A percentile compares a stretch with the other conserved stretches of the same genome.
These are phyloP conservation scores for Panagrolaimus sp. DNA, from an alignment of 1,140 invertebrate species.

Conservation along the genomic window DNA sequence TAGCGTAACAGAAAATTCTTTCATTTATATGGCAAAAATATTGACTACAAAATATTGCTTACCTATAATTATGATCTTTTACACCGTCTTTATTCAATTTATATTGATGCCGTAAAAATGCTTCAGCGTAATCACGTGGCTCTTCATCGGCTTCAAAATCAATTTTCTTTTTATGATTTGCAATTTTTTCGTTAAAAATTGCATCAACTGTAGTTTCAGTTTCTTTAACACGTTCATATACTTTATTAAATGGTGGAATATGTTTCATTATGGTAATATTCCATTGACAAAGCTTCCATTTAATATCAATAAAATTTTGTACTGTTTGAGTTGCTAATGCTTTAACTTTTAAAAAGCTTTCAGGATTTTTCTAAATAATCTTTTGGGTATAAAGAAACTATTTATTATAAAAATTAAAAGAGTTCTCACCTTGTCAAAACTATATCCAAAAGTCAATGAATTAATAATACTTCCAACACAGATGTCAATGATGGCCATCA, in stretches of 20 bases:
- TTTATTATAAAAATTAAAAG: neutral
- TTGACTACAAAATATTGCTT: too few species aligned
- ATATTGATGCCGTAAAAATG: conserved; percentile 17
- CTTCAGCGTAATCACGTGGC: conserved; percentile 26
- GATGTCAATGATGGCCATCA: conserved; percentile 3
- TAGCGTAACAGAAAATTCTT: too few species aligned
- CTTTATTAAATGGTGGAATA: conserved; percentile 17
- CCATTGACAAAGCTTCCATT: neutral
- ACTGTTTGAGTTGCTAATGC: neutral
- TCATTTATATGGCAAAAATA: neutral
- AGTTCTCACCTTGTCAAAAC: neutral
- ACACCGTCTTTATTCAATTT: conserved; percentile 12
- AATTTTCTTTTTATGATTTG: neutral
- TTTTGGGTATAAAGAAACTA: too few species aligned
- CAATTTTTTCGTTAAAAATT: conserved; percentile 17
- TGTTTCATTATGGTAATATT: conserved; percentile 11
- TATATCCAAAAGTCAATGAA: neutral
- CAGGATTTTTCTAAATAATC: neutral
- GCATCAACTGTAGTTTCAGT: neutral
- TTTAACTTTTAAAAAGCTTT: neutral
- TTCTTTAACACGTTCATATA: conserved; percentile 14
- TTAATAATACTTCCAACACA: conserved; percentile 3
- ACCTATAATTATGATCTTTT: conserved; percentile 3
- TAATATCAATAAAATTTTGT: conserved; percentile 4
- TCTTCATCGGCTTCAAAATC: conserved; percentile 13